phyloP scores from a whole-genome alignment of 2,797 vertebrate species.

The Malacoctenus gilli region DNA sequence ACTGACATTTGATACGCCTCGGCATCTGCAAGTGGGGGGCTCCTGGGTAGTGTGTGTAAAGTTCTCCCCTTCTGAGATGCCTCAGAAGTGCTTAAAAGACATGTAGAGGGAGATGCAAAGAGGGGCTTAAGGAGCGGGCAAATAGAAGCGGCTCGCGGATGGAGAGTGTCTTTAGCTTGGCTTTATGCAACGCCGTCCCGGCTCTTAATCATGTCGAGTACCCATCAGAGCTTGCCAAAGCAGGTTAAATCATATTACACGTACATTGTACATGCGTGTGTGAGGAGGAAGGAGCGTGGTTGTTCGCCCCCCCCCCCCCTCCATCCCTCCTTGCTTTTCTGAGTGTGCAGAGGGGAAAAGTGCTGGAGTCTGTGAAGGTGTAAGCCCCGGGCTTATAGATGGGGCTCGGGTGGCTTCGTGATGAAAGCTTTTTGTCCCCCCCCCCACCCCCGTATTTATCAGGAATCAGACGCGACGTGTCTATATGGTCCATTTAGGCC shows the following conservation, averaged over 20 bases:
- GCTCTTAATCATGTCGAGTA: slow-evolving; percentile 81
- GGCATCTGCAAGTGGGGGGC: slow-evolving; percentile 66
- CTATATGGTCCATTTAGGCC: not conserved
- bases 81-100: slow-evolving; percentile 81
- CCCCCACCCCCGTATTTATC: slow-evolving; percentile 16
- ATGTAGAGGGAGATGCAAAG: slow-evolving; percentile 77
- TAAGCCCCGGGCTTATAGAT: slow-evolving; percentile 46
- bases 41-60: slow-evolving; percentile 69
- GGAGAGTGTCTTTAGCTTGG: slow-evolving; percentile 78
- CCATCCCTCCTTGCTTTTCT: slow-evolving; percentile 21
- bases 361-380: slow-evolving; percentile 40
- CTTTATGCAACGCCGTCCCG: slow-evolving; percentile 70
- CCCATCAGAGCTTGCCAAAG: slow-evolving; percentile 79
- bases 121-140: slow-evolving; percentile 80
- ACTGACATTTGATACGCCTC: slow-evolving; percentile 78
- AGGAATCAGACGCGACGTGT: not conserved
- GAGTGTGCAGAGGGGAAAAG: too few species aligned
- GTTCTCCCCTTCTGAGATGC: slow-evolving; percentile 63
- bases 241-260: slow-evolving; percentile 85
- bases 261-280: slow-evolving; percentile 60
- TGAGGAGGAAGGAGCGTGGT: slow-evolving; percentile 39
- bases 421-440: slow-evolving; percentile 30
- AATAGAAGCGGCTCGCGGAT: slow-evolving; percentile 70
- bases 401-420: slow-evolving; percentile 44
- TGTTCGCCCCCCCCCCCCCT: too few species aligned